These are phyloP conservation scores for Rhinella marina DNA, from an alignment of 2,797 vertebrate genomes.

Conservation along the genomic window DNA sequence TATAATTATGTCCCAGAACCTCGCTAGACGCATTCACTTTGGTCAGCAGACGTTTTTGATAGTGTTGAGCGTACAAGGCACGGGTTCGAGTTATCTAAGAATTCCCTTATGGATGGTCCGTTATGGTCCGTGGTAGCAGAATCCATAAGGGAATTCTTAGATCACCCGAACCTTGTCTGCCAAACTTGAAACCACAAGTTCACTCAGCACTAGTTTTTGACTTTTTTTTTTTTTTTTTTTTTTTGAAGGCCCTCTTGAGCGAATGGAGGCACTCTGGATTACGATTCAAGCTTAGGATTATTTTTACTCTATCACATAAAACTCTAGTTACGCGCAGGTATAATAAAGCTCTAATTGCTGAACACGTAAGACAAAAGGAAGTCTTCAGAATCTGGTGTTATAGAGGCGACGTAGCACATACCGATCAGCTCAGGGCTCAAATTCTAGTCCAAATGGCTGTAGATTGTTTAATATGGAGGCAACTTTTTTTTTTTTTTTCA, in stretches of 20 bases:
- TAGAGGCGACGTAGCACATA: neutral
- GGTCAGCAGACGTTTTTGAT: neutral
- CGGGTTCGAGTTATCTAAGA: no score
- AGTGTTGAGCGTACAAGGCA: no score
- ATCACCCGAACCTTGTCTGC: no score
- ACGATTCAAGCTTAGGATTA: conserved; percentile 26
- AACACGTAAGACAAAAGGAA: neutral
- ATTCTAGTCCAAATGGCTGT: neutral
- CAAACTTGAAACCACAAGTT: no score
- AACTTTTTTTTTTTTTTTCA: neutral
- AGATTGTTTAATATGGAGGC: neutral
- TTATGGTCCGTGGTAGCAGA: no score
- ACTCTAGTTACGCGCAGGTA: neutral
- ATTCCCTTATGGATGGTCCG: no score
- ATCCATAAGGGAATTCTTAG: no score
- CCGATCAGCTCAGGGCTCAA: neutral
- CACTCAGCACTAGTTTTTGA: no score
- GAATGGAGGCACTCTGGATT: conserved; percentile 33
- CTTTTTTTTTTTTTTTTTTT: neutral
- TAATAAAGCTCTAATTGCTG: neutral
- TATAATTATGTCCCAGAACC: neutral
- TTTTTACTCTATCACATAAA: neutral
- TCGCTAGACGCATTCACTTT: neutral
- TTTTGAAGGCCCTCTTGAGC: neutral
- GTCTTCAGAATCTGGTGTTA: neutral